Conservation (phyloP, 2,888 invertebrate genomes). For the Pollenia angustigena region DNA sequence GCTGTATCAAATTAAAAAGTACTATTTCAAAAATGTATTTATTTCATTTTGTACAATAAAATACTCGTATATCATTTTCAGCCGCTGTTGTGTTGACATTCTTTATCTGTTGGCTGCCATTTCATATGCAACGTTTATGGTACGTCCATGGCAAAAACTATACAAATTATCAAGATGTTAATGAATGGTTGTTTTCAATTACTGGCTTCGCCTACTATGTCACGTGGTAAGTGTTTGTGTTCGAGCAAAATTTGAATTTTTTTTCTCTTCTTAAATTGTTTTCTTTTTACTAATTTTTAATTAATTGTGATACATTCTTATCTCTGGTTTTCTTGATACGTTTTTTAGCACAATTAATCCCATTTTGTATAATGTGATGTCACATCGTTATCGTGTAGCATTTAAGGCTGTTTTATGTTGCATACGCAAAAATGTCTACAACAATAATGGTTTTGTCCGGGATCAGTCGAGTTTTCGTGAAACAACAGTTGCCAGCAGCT, state of each 20-base stretch:
- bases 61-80: slow-evolving; percentile 82
- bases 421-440: slow-evolving; percentile 84
- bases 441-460: slow-evolving; percentile 85
- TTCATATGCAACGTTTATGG: slow-evolving; percentile 95
- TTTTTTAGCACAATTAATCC: slow-evolving; percentile 91
- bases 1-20: not conserved
- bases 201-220: slow-evolving; percentile 94
- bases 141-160: slow-evolving; percentile 89
- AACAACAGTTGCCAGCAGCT: slow-evolving; percentile 84
- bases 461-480: slow-evolving; percentile 87
- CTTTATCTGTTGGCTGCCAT: slow-evolving; percentile 98
- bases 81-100: slow-evolving; percentile 97
- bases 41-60: not conserved
- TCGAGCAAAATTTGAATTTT: not conserved
- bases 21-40: not conserved
- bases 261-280: not conserved
- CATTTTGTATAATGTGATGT: slow-evolving; percentile 94
- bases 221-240: slow-evolving; percentile 84
- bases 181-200: slow-evolving; percentile 91
- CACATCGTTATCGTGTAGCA: slow-evolving; percentile 89
- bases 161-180: slow-evolving; percentile 87
- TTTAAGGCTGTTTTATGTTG: slow-evolving; percentile 91
- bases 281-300: slow-evolving; percentile 13
- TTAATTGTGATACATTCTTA: not conserved
- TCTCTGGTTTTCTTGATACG: slow-evolving; percentile 23